Conservation (phyloP, 1,140 invertebrate species). For the Conus betulinus region DNA sequence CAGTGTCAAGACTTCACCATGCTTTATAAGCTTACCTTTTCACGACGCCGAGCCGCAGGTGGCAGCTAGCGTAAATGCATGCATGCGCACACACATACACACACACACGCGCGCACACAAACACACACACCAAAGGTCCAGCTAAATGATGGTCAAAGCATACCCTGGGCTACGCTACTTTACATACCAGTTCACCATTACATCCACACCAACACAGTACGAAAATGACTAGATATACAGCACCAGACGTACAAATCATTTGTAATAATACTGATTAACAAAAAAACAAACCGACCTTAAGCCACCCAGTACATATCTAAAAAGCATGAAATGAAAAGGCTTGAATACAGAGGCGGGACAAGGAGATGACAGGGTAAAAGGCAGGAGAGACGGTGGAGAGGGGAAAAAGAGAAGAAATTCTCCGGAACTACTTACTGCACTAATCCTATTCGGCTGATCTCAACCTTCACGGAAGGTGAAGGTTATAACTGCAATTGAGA, state of each 20-base stretch:
- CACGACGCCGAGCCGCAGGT: slow-evolving; percentile 57
- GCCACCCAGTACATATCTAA: slow-evolving; percentile 17
- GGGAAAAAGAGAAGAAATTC: background rate
- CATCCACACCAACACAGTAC: background rate
- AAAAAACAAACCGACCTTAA: background rate
- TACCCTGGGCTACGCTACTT: background rate
- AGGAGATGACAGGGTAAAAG: background rate
- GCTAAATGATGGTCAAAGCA: background rate
- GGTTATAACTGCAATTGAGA: slow-evolving; percentile 36
- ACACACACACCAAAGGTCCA: background rate
- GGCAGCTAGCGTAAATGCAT: slow-evolving; percentile 42
- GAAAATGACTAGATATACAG: background rate
- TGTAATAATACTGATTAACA: slow-evolving; percentile 4
- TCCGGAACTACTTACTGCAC: slow-evolving; percentile 37
- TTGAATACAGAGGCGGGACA: background rate
- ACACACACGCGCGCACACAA: background rate
- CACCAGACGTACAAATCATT: background rate
- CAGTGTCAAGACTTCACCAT: background rate
- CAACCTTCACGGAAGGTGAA: slow-evolving; percentile 34
- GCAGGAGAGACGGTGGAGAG: background rate
- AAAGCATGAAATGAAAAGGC: slow-evolving; percentile 11
- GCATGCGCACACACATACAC: background rate
- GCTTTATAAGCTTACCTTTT: slow-evolving; percentile 54
- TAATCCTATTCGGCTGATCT: slow-evolving; percentile 26
- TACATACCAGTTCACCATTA: background rate